Evolutionary conservation across 2,113 vertebrate genomes (phyloP).

Genomic region (Pangasianodon hypophthalmus): DNA sequence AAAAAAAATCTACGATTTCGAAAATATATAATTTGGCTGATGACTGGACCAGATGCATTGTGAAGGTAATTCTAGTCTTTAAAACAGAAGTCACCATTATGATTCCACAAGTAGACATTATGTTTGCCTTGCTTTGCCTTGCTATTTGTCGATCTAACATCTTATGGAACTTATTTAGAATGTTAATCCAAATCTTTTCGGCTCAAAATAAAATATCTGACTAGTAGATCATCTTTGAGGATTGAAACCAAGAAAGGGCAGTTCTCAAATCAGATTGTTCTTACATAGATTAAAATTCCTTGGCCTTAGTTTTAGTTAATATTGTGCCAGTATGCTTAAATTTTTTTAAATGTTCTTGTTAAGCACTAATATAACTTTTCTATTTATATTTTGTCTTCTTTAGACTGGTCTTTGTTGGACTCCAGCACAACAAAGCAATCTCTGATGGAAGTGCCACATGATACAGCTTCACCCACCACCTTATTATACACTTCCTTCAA

Average conservation of each 20-base stretch:
- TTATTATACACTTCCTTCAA: conserved; percentile 69
- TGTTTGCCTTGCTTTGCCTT: not conserved
- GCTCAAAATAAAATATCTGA: not conserved
- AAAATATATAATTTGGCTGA: not conserved
- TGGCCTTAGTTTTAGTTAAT: not conserved
- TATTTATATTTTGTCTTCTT: conserved; percentile 47
- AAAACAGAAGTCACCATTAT: not conserved
- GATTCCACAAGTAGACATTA: not conserved
- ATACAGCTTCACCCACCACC: conserved; percentile 66
- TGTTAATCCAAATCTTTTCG: not conserved
- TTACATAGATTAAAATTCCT: not conserved
- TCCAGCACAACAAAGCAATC: conserved; percentile 59
- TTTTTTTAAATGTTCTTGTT: not conserved
- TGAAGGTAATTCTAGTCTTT: not conserved
- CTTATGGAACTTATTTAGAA: not conserved
- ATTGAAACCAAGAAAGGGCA: not conserved
- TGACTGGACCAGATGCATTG: not conserved
- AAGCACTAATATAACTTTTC: not conserved
- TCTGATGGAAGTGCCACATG: conserved; percentile 60
- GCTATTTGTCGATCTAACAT: not conserved
- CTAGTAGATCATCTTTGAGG: not conserved
- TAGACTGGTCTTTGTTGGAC: conserved; percentile 72
- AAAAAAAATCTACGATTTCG: not conserved
- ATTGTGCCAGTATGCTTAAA: not conserved
- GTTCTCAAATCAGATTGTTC: not conserved